Evolutionary conservation across 2,113 vertebrate genomes (phyloP), one percentile per base, ranked within the genome.

Genomic region (Morone chrysops): DNA sequence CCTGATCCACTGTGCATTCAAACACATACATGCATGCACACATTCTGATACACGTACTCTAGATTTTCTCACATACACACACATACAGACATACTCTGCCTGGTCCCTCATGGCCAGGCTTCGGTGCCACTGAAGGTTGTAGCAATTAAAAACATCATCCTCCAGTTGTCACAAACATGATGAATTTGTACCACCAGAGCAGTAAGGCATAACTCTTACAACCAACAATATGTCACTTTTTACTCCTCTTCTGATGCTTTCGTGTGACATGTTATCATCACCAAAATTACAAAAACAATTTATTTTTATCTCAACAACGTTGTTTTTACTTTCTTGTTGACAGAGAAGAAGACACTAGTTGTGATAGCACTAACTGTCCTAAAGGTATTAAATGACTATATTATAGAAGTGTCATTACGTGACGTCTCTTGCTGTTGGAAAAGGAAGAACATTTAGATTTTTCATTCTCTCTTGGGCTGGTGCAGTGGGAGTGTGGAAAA

Each of bases 71-170:
- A 63, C 56, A 61, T 5, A 73, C 38, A 75, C 68, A 70, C 72
- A 70, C 40, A 65, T 4, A 25, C 51, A 65, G n/a, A 57, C 63
- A 20, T 56, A 40, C 17, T 36, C 59, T 69, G 66, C 74, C 76
- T 67, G 87, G 82, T 94, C 92, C 92, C 91, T 91, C 18, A 86
- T 87, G 92, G 86, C 86, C 80, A 77, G 84, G 88, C 87, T 75
- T 79, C 65, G 38, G 77, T 87, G 83, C 83, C 90, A 91, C 89
- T 77, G 88, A 87, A 92, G 91, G 87, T 91, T 93, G 90, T 91
- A 91, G 84, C 90, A 95, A 94, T 95, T 94, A 95, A 93, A 93
- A 94, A 91, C 85, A 92, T 93, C 90, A 88, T 92, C 91, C 90
- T 88, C 80, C 54, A 84, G 78, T 93, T 94, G 93, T 93, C 91